Conservation (phyloP, 2,888 invertebrate genomes). For the Papilio protenor region DNA sequence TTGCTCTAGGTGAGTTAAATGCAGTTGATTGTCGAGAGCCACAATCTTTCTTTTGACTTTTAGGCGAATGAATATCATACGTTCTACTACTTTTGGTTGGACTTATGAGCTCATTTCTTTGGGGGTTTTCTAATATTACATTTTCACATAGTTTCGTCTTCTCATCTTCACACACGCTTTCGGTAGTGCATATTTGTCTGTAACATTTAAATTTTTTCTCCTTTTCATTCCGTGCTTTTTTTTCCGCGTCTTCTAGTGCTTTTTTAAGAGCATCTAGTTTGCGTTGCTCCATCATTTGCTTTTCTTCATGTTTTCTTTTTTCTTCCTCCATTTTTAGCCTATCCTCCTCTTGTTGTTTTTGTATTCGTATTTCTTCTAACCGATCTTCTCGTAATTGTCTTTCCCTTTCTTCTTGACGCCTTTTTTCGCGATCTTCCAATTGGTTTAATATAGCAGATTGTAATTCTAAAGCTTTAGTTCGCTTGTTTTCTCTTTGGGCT, state of each 20-base stretch:
- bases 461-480: conserved; percentile 92
- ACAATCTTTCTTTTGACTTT: conserved; percentile 71
- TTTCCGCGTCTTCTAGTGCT: conserved; percentile 91
- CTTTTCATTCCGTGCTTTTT: conserved; percentile 88
- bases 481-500: conserved; percentile 91
- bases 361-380: conserved; percentile 91
- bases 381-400: conserved; percentile 89
- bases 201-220: conserved; percentile 77
- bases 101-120: conserved; percentile 60
- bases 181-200: conserved; percentile 60
- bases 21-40: conserved; percentile 73
- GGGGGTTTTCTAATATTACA: conserved; percentile 52
- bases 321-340: conserved; percentile 89
- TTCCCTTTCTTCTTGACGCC: conserved; percentile 90
- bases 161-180: conserved; percentile 50
- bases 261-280: conserved; percentile 90
- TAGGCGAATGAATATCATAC: conserved; percentile 74
- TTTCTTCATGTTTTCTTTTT: conserved; percentile 86
- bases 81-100: conserved; percentile 76
- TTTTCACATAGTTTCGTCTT: conserved; percentile 59
- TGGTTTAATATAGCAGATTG: conserved; percentile 94
- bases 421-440: conserved; percentile 91
- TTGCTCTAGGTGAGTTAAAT: conserved; percentile 76
- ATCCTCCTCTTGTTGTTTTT: conserved; percentile 89
- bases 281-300: conserved; percentile 88